Evolutionary conservation across 2,888 invertebrate species (phyloP), one percentile per base, ranked within the genome.

Genomic region (Melanophora roralis): DNA sequence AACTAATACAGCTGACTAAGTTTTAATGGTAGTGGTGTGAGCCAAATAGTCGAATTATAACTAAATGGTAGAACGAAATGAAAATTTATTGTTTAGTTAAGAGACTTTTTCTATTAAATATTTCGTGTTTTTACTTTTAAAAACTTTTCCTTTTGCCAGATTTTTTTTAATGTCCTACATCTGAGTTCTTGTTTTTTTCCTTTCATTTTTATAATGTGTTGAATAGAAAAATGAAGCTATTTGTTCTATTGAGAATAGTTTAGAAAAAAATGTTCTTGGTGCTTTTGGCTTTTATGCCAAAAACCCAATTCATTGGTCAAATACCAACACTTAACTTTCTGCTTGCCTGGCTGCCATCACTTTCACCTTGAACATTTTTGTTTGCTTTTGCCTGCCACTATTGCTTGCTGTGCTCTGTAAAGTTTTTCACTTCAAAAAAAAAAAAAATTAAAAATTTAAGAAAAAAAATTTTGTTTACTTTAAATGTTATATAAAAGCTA

Each of bases 321-420:
- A 71, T 59, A 77, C 64, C 34, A 77, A 65, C 69, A 71, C 76
- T 71, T 77, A 69, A 77, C 76, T 71, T 77, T 64, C 40, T 71
- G 64, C 43, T 40, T 23, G 76, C 76, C 69, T 64, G 57, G 64
- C 64, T 75, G 67, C 59, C 75, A 72, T 69, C 62, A 53, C 43
- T 62, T 45, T 74, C 34, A 67, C 67, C 74, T 74, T 67, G 67
- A 67, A 67, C 47, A 43, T 57, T 60, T 72, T 27, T 27, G 3
- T 27, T 27, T 27, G 3, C 27, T 5, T 27, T 27, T 27, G 3
- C 4, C 27, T 27, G 27, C 27, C 3, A 27, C 3, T 27, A 23
- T 40, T 43, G 40, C 19, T 51, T 43, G 40, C 19, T 51, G 40
- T 19, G 38, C 47, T 69, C 6, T n/a, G n/a, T n/a, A n/a, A n/a